These are phyloP conservation scores for Goniozus legneri DNA, from an alignment of 1,140 invertebrate genomes.

Conservation along the genomic window DNA sequence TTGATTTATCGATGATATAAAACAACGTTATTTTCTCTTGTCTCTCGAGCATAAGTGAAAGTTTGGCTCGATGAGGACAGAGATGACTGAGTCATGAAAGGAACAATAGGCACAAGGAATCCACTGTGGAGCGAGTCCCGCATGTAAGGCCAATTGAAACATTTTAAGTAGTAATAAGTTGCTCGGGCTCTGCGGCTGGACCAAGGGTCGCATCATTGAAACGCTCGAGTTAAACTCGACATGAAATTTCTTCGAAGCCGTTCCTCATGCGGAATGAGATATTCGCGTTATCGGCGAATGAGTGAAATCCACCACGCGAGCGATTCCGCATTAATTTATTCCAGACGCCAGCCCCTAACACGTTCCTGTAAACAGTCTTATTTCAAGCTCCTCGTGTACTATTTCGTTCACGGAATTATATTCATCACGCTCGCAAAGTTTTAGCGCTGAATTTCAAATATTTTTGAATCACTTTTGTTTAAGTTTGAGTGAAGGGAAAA, in stretches of 20 bases:
- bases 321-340: no score
- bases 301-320: no score
- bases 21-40: constrained; percentile 2
- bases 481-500: neutral
- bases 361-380: no score
- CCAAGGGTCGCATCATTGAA: neutral
- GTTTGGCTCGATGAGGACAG: constrained; percentile 9
- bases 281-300: no score
- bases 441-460: no score
- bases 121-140: constrained; percentile 17
- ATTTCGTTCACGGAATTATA: no score
- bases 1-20: constrained; percentile 7
- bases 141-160: constrained; percentile 25
- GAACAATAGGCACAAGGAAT: constrained; percentile 18
- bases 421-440: no score
- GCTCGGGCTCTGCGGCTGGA: neutral
- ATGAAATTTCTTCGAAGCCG: neutral
- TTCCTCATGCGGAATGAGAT: neutral
- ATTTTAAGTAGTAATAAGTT: constrained; percentile 20
- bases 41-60: constrained; percentile 14
- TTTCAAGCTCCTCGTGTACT: no score
- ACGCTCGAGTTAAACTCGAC: neutral
- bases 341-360: no score
- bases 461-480: neutral
- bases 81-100: constrained; percentile 14